Evolutionary conservation across 2,113 vertebrate genomes (phyloP).

Genomic region (Mesoclemmys tuberculata): DNA sequence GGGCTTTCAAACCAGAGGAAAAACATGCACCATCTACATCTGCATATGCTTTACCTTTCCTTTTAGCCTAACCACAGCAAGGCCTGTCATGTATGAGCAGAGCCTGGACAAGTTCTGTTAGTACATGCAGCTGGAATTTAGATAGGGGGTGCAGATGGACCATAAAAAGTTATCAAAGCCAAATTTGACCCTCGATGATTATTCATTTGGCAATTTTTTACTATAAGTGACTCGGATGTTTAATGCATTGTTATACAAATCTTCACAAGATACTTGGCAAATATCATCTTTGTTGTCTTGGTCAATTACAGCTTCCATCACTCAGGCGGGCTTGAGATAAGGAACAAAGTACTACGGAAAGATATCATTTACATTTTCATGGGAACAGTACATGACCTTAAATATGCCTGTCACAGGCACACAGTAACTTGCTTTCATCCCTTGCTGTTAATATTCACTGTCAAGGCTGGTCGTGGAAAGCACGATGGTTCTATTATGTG

Average conservation of each 20-base stretch:
- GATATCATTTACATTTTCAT: not conserved
- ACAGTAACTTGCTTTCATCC: not conserved
- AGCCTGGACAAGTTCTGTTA: too few relatives aligned
- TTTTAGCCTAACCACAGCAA: not conserved
- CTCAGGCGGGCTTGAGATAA: not conserved
- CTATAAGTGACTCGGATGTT: not conserved
- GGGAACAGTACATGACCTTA: not conserved
- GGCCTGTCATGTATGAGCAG: not conserved
- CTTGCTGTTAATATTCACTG: not conserved
- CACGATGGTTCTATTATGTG: not conserved
- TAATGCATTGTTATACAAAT: not conserved
- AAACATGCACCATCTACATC: not conserved
- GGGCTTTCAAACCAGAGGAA: not conserved
- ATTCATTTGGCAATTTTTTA: not conserved
- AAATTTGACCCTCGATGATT: too few relatives aligned
- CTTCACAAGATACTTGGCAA: not conserved
- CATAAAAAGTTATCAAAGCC: not conserved
- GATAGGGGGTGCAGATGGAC: not conserved
- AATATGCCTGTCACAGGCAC: not conserved
- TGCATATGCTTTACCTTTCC: too few relatives aligned
- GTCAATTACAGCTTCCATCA: not conserved
- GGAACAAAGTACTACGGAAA: not conserved
- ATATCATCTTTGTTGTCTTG: not conserved
- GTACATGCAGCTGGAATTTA: not conserved
- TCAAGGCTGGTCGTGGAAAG: not conserved